Percentiles rank a stretch among this genome's conserved stretches.
Conservation (phyloP, 1,140 invertebrate genomes). For the Mactra quadrangularis region DNA sequence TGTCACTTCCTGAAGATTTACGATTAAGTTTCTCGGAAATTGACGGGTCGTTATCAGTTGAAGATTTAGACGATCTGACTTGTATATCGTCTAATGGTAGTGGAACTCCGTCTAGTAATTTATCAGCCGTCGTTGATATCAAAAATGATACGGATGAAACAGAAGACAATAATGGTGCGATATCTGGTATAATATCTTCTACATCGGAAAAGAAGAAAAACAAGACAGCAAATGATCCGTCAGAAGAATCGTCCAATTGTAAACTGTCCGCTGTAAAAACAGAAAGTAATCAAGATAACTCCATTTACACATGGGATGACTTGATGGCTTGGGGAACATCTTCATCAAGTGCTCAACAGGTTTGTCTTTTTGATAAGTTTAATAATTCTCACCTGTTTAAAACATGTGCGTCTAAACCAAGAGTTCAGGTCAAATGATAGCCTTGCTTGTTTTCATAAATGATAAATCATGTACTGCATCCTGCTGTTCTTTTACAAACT, state of each 20-base stretch:
- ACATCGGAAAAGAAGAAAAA: neutral
- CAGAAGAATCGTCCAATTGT: neutral
- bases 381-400: no score
- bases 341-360: conserved; percentile 28
- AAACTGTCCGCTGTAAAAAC: conserved; percentile 3
- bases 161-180: neutral
- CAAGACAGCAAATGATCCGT: neutral
- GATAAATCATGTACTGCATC: no score
- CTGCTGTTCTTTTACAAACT: no score
- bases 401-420: no score
- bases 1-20: conserved; percentile 51
- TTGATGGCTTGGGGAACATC: conserved; percentile 12
- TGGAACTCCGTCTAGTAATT: neutral
- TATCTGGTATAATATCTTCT: conserved; percentile 20
- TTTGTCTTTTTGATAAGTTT: neutral
- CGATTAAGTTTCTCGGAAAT: conserved; percentile 53
- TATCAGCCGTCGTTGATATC: neutral
- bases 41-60: conserved; percentile 45
- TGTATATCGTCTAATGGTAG: conserved; percentile 10
- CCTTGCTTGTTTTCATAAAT: no score
- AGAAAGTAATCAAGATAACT: neutral
- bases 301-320: conserved; percentile 18
- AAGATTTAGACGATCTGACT: conserved; percentile 32
- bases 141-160: conserved; percentile 25
- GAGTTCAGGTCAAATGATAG: no score